Conservation (phyloP, 2,888 invertebrate genomes). For the Orchesella flavescens region DNA sequence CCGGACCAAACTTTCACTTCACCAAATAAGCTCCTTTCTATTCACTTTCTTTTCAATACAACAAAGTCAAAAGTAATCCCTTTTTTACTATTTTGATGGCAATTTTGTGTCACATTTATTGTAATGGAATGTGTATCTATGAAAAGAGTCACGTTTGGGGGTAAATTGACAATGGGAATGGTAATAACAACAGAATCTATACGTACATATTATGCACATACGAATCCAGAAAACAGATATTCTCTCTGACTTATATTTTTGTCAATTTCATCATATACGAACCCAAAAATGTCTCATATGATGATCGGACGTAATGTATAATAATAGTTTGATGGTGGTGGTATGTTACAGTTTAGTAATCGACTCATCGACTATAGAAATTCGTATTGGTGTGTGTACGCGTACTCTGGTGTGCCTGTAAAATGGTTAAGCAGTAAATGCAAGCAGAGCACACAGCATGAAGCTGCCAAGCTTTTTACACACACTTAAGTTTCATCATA, state of each 20-base stretch:
- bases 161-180: slow-evolving; percentile 41
- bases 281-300: not conserved
- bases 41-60: slow-evolving; percentile 12
- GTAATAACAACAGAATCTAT: not conserved
- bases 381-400: not conserved
- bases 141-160: slow-evolving; percentile 45
- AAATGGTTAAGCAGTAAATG: slow-evolving; percentile 3
- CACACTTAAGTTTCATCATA: slow-evolving; percentile 22
- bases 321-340: not conserved
- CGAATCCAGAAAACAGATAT: not conserved
- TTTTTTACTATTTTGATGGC: slow-evolving; percentile 33
- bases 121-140: slow-evolving; percentile 32
- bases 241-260: not conserved
- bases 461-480: slow-evolving; percentile 29
- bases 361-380: not conserved
- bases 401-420: not conserved
- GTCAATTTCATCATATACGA: not conserved
- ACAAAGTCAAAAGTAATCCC: slow-evolving; percentile 25
- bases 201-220: not conserved
- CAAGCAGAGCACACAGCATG: slow-evolving; percentile 26
- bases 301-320: not conserved
- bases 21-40: not conserved
- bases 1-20: not conserved
- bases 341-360: not conserved
- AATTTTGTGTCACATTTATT: slow-evolving; percentile 34